Conservation (phyloP, 2,797 vertebrate genomes). For the Malacoraja senta region DNA sequence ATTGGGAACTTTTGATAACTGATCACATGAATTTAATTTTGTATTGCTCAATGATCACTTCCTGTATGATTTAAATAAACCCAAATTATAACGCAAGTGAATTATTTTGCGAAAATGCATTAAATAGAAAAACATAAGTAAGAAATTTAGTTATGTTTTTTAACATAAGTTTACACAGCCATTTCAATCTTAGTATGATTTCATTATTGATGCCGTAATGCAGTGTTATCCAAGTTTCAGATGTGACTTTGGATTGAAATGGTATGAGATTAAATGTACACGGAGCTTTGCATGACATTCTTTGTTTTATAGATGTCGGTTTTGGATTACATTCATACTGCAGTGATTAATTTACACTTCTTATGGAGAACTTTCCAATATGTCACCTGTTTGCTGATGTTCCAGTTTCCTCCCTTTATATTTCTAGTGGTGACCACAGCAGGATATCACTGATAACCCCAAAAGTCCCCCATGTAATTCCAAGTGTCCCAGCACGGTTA, state of each 20-base stretch:
- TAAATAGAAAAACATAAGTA: neutral
- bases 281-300: neutral
- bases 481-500: neutral
- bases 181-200: neutral
- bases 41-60: neutral
- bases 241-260: neutral
- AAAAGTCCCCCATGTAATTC: neutral
- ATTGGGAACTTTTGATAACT: neutral
- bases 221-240: neutral
- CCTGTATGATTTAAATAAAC: neutral
- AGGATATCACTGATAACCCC: neutral
- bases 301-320: neutral
- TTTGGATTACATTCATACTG: neutral
- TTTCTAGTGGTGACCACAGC: neutral
- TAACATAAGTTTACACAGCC: neutral
- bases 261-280: neutral
- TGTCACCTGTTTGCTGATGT: too few species aligned
- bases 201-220: neutral
- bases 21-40: neutral
- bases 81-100: neutral
- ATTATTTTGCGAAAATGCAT: neutral
- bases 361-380: too few species aligned
- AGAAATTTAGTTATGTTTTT: neutral
- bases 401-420: neutral
- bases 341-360: too few species aligned